Evolutionary conservation across 2,888 invertebrate genomes (phyloP).

Genomic region (Junonia oenone): DNA sequence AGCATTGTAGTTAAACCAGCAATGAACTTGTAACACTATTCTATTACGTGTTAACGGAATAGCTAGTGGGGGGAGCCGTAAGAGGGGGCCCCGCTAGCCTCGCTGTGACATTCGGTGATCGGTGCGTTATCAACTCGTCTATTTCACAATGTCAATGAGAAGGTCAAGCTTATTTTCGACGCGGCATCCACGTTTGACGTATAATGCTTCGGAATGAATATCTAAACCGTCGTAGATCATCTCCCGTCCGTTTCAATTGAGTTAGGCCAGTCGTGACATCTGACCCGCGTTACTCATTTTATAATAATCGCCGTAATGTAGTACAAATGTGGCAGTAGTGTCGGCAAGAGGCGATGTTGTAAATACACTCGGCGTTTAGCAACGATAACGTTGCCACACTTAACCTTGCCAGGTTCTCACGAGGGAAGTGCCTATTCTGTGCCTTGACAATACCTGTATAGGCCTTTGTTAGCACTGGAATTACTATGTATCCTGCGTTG

Average conservation of each 20-base stretch:
- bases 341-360: conserved; percentile 73
- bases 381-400: conserved; percentile 77
- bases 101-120: conserved; percentile 75
- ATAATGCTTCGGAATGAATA: conserved; percentile 18
- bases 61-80: conserved; percentile 47
- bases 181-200: conserved; percentile 54
- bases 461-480: conserved; percentile 66
- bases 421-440: conserved; percentile 77
- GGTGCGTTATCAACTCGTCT: conserved; percentile 73
- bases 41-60: conserved; percentile 42
- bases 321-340: conserved; percentile 49
- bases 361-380: conserved; percentile 76
- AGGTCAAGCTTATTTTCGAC: conserved; percentile 74
- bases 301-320: conserved; percentile 29
- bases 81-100: conserved; percentile 68
- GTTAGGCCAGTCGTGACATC: not conserved
- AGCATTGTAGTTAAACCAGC: conserved; percentile 36
- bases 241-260: not conserved
- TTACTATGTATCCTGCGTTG: conserved; percentile 61
- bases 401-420: conserved; percentile 79
- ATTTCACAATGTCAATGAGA: conserved; percentile 81
- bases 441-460: conserved; percentile 77
- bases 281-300: not conserved
- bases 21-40: conserved; percentile 48
- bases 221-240: not conserved